Base-by-base conservation (phyloP, 2,888 invertebrate genomes). In the Eupithecia exiguata region DNA sequence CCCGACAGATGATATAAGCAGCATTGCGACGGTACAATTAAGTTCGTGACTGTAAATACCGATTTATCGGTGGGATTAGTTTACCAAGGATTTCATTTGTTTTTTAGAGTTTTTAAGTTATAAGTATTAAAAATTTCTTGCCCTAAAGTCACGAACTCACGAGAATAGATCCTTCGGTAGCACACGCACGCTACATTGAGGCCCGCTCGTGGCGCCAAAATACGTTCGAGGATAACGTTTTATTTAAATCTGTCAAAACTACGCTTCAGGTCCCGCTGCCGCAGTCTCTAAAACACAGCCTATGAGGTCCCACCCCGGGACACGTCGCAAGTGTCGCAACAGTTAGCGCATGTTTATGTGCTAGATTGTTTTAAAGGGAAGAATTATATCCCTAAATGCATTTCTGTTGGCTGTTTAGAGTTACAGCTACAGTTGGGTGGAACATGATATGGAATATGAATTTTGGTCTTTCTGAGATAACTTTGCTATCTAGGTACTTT, bases 281-380 rank as follows among this genome's bases (percentile, higher is more conserved):
- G 14, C 53, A 12, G 10, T 21, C 21, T 21, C 10, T 7, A 21
- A 21, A 53, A 53, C 53, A n/a, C n/a, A 49, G n/a, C 49, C n/a
- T 9, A 49, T 49, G 10, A 10, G 53, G 21, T 21, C 53, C 53
- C 10, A 53, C 21, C 21, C 21, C 21, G 21, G 53, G 21, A n/a
- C 10, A n/a, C 49, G 49, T 53, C 40, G n/a, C 21, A 49, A 49
- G 49, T 49, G 38, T n/a, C n/a, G 53, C 62, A 63, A 68, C 65
- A 68, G 75, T 72, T 68, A 36, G 71, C 61, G 76, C 71, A 69
- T 35, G 38, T 77, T 68, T 66, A 66, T 40, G 40, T 5, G n/a
- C 14, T 21, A 66, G 65, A 63, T 30, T 36, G 36, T 63, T 63
- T n/a, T 16, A 25, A 21, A 65, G 38, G 40, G 66, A 40, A 62